phyloP scores from a whole-genome alignment of 2,113 vertebrate species.

The Gnathonemus echidnorhynchus region DNA sequence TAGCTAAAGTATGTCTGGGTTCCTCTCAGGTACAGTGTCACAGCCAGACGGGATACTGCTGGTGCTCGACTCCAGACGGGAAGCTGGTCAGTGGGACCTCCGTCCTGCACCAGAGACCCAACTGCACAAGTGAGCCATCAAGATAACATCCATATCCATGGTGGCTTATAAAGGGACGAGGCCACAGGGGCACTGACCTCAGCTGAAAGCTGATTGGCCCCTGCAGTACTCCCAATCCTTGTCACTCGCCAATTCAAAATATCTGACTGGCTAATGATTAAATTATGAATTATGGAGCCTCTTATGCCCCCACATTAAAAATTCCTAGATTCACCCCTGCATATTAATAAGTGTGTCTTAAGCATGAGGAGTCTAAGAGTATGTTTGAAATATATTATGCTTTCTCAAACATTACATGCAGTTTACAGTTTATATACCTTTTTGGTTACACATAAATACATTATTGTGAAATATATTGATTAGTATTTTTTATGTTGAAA shows the following conservation, averaged over 20 bases:
- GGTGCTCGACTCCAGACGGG: constrained; percentile 56
- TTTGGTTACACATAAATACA: not conserved
- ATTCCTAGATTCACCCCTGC: not conserved
- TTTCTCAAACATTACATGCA: not conserved
- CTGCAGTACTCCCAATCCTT: not conserved
- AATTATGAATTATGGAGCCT: not conserved
- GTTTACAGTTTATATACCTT: not conserved
- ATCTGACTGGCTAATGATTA: not conserved
- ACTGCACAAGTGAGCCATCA: constrained; percentile 47
- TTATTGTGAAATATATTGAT: not conserved
- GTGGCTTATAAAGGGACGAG: not conserved
- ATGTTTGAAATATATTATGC: not conserved
- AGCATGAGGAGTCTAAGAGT: not conserved
- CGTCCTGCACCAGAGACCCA: constrained; percentile 43
- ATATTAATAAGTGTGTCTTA: not conserved
- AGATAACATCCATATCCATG: not conserved
- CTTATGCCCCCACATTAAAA: not conserved
- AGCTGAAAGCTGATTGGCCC: not conserved
- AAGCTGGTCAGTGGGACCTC: constrained; percentile 54
- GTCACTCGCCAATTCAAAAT: not conserved
- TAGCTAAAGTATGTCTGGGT: not conserved
- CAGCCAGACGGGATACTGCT: constrained; percentile 57
- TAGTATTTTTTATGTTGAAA: not conserved
- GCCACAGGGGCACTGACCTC: not conserved
- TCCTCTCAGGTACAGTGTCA: constrained; percentile 51